Conservation (phyloP, 2,113 vertebrate genomes). For the Chaetodon auriga region DNA sequence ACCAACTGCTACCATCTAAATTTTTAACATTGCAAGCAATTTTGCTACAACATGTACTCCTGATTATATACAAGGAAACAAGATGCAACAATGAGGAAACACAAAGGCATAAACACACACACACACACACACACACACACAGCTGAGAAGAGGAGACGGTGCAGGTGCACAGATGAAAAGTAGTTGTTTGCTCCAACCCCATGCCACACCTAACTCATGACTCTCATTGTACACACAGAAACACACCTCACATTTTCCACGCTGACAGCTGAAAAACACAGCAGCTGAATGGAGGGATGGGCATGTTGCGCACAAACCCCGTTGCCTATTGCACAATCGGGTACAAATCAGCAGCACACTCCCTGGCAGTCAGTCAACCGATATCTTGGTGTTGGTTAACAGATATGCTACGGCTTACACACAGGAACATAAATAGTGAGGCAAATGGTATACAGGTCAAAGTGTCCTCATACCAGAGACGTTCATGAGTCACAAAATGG, state of each 20-base stretch:
- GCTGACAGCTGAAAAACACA: slow-evolving; percentile 73
- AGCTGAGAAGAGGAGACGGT: slow-evolving; percentile 40
- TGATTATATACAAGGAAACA: neutral
- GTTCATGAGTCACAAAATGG: slow-evolving; percentile 7
- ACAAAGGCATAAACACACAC: neutral
- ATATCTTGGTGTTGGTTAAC: slow-evolving; percentile 38
- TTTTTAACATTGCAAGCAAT: slow-evolving; percentile 14
- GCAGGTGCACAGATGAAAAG: slow-evolving; percentile 61
- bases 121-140: neutral
- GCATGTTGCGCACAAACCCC: slow-evolving; percentile 46
- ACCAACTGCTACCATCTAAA: neutral
- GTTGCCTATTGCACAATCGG: slow-evolving; percentile 57
- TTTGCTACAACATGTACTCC: slow-evolving; percentile 11
- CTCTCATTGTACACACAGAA: slow-evolving; percentile 64
- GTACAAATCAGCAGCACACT: slow-evolving; percentile 50
- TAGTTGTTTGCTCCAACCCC: slow-evolving; percentile 46
- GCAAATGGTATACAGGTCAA: slow-evolving; percentile 33
- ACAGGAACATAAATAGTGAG: slow-evolving; percentile 32
- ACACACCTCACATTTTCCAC: slow-evolving; percentile 73
- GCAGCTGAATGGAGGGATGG: slow-evolving; percentile 76
- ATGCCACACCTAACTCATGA: slow-evolving; percentile 60
- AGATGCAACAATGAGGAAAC: slow-evolving; percentile 14
- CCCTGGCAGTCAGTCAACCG: slow-evolving; percentile 47
- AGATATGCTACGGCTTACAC: slow-evolving; percentile 28
- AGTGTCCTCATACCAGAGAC: slow-evolving; percentile 7